Evolutionary conservation across 1,140 invertebrate species (phyloP), one percentile per base, ranked within the genome.

Genomic region (Teleopsis dalmanni): DNA sequence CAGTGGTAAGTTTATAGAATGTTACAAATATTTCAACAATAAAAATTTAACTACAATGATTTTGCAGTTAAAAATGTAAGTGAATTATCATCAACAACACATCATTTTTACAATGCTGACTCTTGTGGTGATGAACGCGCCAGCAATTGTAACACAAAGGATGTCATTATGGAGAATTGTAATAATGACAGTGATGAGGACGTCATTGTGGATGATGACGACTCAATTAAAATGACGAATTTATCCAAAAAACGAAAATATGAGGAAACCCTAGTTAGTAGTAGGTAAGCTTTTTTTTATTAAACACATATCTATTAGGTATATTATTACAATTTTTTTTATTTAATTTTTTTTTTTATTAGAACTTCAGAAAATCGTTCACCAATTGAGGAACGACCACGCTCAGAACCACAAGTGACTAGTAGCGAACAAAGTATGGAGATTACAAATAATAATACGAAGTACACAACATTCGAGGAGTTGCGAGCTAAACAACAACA

Each of bases 181-280:
- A 66, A 69, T 49, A 68, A 69, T 38, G 65, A 69, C 34, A 69
- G 65, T 55, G 65, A 69, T 31, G 65, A 69, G 55, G 65, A 69
- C 50, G 62, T 69, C 33, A 68, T 69, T 59, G 65, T 69, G 7
- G 65, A 69, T 33, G 65, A 69, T 33, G 65, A 69, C 48, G 65
- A 68, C 38, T 57, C 61, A 5, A 58, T 65, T 42, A 68, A 67
- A 54, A 46, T 67, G 53, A 48, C 58, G 22, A 37, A 26, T 48
- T 23, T 40, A 10, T 19, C 19, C 10, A 48, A 49, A 23, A 57
- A 67, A 36, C 58, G 65, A 2, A 55, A 65, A 13, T 59, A 58
- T 37, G 65, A 68, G 13, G 65, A 68, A 14, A 63, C 54, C 16
- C 56, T 65, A 19, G 65, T 60, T 34, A 68, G 64, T 33, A 65